Evolutionary conservation across 2,113 vertebrate genomes (phyloP).

Genomic region (Notarius lentiginosus): DNA sequence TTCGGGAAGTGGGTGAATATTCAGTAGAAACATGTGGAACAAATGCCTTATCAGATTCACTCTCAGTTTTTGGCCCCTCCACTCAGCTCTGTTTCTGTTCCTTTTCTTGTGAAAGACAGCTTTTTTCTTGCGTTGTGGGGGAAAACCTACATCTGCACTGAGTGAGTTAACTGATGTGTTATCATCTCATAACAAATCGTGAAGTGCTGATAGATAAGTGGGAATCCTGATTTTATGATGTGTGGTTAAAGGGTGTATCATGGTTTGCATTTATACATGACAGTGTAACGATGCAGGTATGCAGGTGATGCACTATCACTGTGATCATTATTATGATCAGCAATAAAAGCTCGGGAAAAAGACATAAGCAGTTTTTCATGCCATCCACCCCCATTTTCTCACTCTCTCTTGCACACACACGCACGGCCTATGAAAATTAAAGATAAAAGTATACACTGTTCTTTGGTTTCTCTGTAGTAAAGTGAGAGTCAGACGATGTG

Average conservation of each 20-base stretch:
- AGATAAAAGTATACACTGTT: background rate
- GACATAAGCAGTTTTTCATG: background rate
- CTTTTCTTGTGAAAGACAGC: background rate
- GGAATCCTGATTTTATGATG: constrained; percentile 3
- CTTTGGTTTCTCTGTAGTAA: constrained; percentile 4
- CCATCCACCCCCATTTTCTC: background rate
- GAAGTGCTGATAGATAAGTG: background rate
- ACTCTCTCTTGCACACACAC: background rate
- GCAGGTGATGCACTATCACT: too few relatives aligned
- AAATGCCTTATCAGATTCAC: background rate
- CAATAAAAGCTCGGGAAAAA: background rate
- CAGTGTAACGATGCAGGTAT: background rate
- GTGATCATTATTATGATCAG: background rate
- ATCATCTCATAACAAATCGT: background rate
- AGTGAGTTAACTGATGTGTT: background rate
- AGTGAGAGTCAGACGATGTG: background rate
- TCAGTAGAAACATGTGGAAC: background rate
- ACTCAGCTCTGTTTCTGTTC: constrained; percentile 21
- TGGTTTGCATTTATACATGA: background rate
- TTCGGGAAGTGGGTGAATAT: background rate
- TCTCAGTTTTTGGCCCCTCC: background rate
- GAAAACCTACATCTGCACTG: background rate
- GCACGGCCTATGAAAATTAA: background rate
- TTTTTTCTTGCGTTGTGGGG: background rate
- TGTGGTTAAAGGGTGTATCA: background rate